A percentile compares a stretch with the other conserved stretches of the same genome.
Conservation (phyloP, 2,888 invertebrate genomes). For the Oasisia sp. region DNA sequence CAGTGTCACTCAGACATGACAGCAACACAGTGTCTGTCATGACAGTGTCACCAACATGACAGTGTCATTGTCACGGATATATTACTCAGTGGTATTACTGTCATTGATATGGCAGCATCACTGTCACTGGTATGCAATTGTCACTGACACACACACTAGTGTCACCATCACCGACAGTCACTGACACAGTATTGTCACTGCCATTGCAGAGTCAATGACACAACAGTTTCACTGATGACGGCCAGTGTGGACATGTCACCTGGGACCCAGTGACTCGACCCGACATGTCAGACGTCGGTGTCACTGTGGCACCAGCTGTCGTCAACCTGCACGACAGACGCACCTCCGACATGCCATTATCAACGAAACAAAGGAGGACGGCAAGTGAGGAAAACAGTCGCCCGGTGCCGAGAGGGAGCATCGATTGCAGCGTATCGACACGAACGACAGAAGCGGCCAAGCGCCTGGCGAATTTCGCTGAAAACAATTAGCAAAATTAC, state of each 20-base stretch:
- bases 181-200: too few species aligned
- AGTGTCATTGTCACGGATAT: too few species aligned
- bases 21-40: too few species aligned
- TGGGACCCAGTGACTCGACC: background rate
- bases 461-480: background rate
- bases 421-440: background rate
- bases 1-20: too few species aligned
- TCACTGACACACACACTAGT: background rate
- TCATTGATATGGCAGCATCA: background rate
- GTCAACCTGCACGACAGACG: background rate
- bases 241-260: background rate
- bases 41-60: too few species aligned
- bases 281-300: background rate
- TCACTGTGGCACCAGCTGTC: background rate
- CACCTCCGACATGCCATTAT: background rate
- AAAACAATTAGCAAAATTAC: slow-evolving; percentile 17
- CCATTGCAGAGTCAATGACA: background rate
- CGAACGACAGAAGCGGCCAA: background rate
- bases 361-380: background rate
- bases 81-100: background rate
- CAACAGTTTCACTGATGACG: background rate
- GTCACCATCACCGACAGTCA: background rate
- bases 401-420: background rate
- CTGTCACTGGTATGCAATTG: background rate
- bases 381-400: background rate